Base-by-base conservation (phyloP, 1,140 invertebrate genomes). In the Zophobas morio region DNA sequence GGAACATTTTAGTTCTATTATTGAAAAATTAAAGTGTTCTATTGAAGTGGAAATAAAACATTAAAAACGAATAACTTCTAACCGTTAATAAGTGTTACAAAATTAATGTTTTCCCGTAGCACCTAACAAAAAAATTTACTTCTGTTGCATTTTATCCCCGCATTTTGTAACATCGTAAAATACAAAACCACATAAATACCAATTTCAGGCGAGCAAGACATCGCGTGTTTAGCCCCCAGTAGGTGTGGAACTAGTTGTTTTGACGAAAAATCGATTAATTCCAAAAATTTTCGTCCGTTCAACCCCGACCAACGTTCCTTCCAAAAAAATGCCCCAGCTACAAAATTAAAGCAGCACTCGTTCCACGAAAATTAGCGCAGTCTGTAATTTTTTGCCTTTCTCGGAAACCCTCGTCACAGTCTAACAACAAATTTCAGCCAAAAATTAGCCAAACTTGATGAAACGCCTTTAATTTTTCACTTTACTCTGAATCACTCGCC, bases 391-490 rank as follows among this genome's bases (percentile, higher is more conserved):
- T 20, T 20, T 20, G 49, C 42, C 42, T 46, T 46, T 46, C 42
- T n/a, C 49, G 6, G n/a, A 20, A 5, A 20, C 49, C 49, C n/a
- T 20, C 49, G 49, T 51, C 49, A 51, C 49, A 51, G 49, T 51
- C 49, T 51, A 2, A 51, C 4, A 2, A 20, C 20, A 20, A 20
- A 20, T 20, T 20, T 20, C 42, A 3, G 42, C 42, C 42, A 4
- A 4, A 51, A 51, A 51, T 51, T 51, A 51, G 6, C 49, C n/a
- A 51, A 51, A 51, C 4, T 51, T 20, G 49, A 51, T 51, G 49
- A 51, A 51, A 20, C n/a, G 49, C 4, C 49, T 51, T 20, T 51
- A 51, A 51, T 51, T 51, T 51, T 51, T 51, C 49, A 51, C 49
- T 20, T 51, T 51, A 20, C 42, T 46, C 6, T 46, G 3, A 51